Percentiles rank a stretch among this genome's conserved stretches.
Conservation (phyloP, 92 coral and sea anemone genomes). For the Epizoanthus stellaris region DNA sequence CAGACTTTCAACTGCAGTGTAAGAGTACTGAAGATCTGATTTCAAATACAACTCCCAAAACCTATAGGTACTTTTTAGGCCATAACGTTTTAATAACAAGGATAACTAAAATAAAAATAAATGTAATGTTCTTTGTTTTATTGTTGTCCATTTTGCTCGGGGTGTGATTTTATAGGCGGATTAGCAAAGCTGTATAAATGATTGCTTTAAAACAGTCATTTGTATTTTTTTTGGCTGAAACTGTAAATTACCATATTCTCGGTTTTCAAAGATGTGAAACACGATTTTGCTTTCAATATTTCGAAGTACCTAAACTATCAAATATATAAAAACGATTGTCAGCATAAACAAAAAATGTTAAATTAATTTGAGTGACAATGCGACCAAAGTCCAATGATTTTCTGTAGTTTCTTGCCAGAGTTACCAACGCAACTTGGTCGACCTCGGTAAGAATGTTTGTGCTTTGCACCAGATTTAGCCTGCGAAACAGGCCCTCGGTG, state of each 20-base stretch:
- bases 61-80: too few species aligned
- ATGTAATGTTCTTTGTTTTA: background rate
- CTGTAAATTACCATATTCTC: background rate
- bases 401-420: background rate
- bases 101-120: too few species aligned
- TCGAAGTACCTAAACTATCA: too few species aligned
- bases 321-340: too few species aligned
- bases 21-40: too few species aligned
- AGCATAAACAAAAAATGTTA: background rate
- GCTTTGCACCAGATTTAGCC: background rate
- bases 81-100: too few species aligned
- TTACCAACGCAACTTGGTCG: constrained; percentile 5
- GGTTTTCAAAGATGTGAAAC: background rate
- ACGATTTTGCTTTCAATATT: too few species aligned
- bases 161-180: background rate
- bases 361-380: background rate
- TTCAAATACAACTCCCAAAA: too few species aligned
- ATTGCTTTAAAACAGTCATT: background rate
- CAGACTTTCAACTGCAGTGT: too few species aligned
- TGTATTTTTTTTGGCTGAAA: background rate
- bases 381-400: background rate
- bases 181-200: constrained; percentile 37
- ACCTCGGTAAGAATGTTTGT: constrained; percentile 1
- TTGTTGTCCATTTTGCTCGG: background rate
- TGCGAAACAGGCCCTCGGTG: too few species aligned